These are phyloP conservation scores for Aspiorhynchus laticeps DNA, from an alignment of 2,113 vertebrate species.

Conservation along the genomic window DNA sequence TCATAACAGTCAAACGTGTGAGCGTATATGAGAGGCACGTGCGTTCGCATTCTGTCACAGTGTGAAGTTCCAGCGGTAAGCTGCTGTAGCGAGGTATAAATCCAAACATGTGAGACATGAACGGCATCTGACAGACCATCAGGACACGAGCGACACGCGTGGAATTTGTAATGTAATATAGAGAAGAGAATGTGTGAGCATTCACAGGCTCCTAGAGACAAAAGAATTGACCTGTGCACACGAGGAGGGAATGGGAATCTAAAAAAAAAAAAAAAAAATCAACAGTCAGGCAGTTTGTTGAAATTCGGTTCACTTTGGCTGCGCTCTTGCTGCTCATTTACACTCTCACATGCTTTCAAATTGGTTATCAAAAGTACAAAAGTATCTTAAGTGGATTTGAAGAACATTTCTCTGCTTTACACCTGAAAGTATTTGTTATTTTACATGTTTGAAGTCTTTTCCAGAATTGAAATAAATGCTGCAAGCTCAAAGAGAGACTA, in stretches of 20 bases:
- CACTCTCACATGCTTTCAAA: background rate
- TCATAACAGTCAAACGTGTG: background rate
- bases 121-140: slow-evolving; percentile 41
- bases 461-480: slow-evolving; percentile 41
- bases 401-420: background rate
- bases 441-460: background rate
- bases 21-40: background rate
- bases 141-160: slow-evolving; percentile 36
- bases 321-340: background rate
- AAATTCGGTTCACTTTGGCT: background rate
- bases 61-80: slow-evolving; percentile 36
- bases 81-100: slow-evolving; percentile 35
- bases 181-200: background rate
- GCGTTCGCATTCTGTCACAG: background rate
- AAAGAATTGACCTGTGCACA: background rate
- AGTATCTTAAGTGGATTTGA: background rate
- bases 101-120: slow-evolving; percentile 47
- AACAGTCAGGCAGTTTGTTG: background rate
- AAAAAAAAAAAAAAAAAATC: background rate
- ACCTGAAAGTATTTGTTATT: background rate
- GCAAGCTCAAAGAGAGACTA: slow-evolving; percentile 30
- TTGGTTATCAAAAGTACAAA: background rate
- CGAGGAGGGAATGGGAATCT: background rate
- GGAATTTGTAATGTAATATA: slow-evolving; percentile 37
- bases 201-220: background rate